These are phyloP conservation scores for Aphidoletes aphidimyza DNA, from an alignment of 2,888 invertebrate genomes.

Conservation along the genomic window DNA sequence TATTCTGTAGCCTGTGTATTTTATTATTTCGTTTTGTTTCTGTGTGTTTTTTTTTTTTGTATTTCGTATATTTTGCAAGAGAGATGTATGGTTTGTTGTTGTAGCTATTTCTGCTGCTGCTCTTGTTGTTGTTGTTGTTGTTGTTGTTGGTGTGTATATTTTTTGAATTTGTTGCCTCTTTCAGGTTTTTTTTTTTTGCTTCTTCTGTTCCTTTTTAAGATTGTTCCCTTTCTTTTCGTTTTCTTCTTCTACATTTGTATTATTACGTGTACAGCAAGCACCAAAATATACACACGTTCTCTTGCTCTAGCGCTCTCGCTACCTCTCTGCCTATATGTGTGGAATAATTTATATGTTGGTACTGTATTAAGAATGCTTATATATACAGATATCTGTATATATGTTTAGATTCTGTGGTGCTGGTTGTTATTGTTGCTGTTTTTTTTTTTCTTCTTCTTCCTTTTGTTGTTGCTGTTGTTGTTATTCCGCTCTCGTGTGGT, in stretches of 20 bases:
- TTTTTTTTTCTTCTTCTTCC: neutral
- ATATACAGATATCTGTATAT: neutral
- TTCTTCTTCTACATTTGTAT: neutral
- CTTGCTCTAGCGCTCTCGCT: neutral
- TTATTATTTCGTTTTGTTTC: neutral
- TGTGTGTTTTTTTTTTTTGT: neutral
- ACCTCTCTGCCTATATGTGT: constrained; percentile 27
- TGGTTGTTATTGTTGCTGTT: neutral
- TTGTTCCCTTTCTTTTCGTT: neutral
- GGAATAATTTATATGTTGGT: constrained; percentile 36
- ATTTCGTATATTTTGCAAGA: neutral
- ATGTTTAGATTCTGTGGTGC: neutral
- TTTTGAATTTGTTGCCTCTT: neutral
- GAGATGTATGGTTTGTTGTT: no score
- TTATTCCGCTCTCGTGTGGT: constrained; percentile 28
- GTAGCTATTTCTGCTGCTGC: neutral
- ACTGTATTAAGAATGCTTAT: constrained; percentile 2
- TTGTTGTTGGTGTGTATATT: neutral
- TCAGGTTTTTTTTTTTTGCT: neutral
- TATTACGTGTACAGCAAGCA: constrained; percentile 1
- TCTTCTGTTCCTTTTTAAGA: neutral
- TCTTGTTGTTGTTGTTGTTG: neutral
- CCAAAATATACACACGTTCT: constrained; percentile 8
- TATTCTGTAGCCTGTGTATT: neutral
- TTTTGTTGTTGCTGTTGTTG: neutral